Evolutionary conservation across 2,888 invertebrate genomes (phyloP), one percentile per base, ranked within the genome.

Genomic region (Dryocosmus kuriphilus): DNA sequence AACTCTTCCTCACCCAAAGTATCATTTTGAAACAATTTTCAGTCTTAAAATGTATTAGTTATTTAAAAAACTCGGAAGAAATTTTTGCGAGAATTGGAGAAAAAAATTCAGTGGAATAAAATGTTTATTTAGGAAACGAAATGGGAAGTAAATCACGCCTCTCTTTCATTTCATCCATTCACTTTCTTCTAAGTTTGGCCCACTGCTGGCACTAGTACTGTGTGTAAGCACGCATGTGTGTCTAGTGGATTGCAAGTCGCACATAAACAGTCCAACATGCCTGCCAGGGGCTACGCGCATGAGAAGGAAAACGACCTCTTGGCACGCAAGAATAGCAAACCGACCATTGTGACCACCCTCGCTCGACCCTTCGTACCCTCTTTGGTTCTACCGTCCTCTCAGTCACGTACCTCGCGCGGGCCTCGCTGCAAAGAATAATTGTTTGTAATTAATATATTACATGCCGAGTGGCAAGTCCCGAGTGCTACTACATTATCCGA

Each of bases 401-500:
- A 75, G 80, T 84, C 86, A 82, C 83, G 83, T 84, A 84, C 79
- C 67, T 57, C 22, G 35, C 24, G 46, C 32, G 75, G 61, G 60
- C 32, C 75, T 77, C 55, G 75, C 75, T 71, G 80, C 82, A 85
- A 88, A 88, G 86, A 88, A 88, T 86, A 89, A 89, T 90, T 89
- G 89, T 88, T 89, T 88, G 85, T 88, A 88, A 89, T 89, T 89
- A 89, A 89, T 89, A 89, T 88, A 89, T 89, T 88, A 89, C 89
- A 87, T 84, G 87, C 79, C 82, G 85, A 85, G 88, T 84, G 85
- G 83, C 81, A 83, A 86, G 86, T 85, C 83, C 77, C 82, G 80
- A 82, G 85, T 81, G 82, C 83, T 82, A 77, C 78, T 84, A 84
- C 86, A 85, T 88, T 87, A 86, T 79, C 78, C 82, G 88, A 89